Conservation (phyloP, 1,140 invertebrate genomes). For the Drosophila auraria region DNA sequence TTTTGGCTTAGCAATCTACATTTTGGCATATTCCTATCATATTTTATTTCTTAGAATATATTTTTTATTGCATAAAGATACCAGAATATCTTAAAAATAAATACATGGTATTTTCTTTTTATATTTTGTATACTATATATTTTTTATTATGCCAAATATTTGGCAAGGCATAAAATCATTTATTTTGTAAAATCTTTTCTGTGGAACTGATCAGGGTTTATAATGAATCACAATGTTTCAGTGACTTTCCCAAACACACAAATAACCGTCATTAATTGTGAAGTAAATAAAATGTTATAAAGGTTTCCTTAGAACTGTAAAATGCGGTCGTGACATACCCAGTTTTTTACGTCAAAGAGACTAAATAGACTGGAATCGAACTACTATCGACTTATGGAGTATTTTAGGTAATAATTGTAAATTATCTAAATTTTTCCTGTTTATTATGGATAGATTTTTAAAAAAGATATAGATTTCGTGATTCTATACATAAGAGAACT, state of each 20-base stretch:
- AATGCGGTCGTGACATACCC: slow-evolving; percentile 5
- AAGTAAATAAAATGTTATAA: slow-evolving; percentile 9
- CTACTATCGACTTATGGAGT: not conserved
- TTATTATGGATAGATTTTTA: no score
- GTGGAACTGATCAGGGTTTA: not conserved
- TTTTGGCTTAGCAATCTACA: not conserved
- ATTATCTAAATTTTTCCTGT: not conserved
- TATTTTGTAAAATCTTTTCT: not conserved
- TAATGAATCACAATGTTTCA: slow-evolving; percentile 5
- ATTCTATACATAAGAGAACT: no score
- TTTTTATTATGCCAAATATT: not conserved
- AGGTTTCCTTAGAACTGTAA: slow-evolving; percentile 22
- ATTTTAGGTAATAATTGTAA: not conserved
- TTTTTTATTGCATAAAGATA: not conserved
- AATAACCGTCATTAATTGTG: not conserved
- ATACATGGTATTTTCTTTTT: not conserved
- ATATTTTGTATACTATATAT: no score
- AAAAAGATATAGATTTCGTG: no score
- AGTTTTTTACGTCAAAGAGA: slow-evolving; percentile 17
- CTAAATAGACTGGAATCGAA: not conserved
- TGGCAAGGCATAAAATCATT: not conserved
- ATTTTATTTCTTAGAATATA: not conserved
- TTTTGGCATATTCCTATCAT: not conserved
- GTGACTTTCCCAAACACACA: not conserved
- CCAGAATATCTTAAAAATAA: not conserved